These are phyloP conservation scores for Eucera pruinosa DNA, from an alignment of 2,888 invertebrate species.

Conservation along the genomic window DNA sequence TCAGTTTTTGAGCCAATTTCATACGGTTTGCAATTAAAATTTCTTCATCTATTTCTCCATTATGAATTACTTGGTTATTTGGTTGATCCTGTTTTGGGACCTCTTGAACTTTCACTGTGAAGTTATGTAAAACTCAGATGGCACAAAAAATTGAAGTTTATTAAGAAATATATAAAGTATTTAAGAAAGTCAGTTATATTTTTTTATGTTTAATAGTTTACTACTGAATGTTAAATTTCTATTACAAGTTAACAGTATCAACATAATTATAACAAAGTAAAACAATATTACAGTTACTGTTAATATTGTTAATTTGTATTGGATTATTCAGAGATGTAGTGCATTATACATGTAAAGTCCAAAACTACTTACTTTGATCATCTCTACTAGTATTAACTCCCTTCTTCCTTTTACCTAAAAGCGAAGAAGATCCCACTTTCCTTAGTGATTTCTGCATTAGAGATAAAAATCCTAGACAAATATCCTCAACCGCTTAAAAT, in stretches of 20 bases:
- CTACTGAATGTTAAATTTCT: background rate
- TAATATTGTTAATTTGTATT: conserved; percentile 17
- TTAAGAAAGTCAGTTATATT: background rate
- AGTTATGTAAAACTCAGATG: conserved; percentile 24
- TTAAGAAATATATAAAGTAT: background rate
- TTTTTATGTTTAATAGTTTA: background rate
- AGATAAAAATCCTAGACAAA: conserved; percentile 45
- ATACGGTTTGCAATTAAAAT: conserved; percentile 90
- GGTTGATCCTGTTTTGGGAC: conserved; percentile 82
- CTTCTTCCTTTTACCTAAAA: conserved; percentile 80
- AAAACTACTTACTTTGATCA: conserved; percentile 74
- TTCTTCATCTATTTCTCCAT: conserved; percentile 86
- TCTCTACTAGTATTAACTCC: conserved; percentile 72
- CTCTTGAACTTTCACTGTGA: conserved; percentile 77
- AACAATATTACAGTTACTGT: conserved; percentile 6
- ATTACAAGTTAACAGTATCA: too few relatives aligned
- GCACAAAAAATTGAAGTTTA: conserved; percentile 7
- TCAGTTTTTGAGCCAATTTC: conserved; percentile 91
- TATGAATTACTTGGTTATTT: conserved; percentile 83
- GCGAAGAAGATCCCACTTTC: conserved; percentile 63
- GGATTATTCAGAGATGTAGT: background rate
- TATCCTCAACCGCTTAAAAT: conserved; percentile 30
- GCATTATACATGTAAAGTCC: conserved; percentile 16
- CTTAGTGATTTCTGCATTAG: conserved; percentile 61
- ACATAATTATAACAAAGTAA: too few relatives aligned